Evolutionary conservation across 2,113 vertebrate genomes (phyloP), one percentile per base, ranked within the genome.

Genomic region (Myxocyprinus asiaticus): DNA sequence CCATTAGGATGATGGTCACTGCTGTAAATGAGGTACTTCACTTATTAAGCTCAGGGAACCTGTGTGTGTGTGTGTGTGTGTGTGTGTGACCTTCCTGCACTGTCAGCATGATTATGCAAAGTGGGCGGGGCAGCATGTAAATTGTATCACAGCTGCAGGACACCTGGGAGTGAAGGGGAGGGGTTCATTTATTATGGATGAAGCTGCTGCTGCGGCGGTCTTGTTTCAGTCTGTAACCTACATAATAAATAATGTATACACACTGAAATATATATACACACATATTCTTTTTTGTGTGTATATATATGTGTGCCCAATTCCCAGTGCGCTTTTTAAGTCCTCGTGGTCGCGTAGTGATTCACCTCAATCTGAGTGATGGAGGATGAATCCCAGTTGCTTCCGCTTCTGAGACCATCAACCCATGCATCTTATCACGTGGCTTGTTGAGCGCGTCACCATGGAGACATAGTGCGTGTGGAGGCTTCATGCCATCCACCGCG

Each of bases 181-280:
- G 64, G 45, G 81, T 86, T 88, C 83, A 90, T 92, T 87, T 89
- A 92, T 94, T 89, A 92, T 88, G 65, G 85, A 90, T 78, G 66
- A 79, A 50, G 72, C 61, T 56, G 78, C 66, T 78, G 47, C 47
- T 76, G 65, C 58, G 14, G 59, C 10, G 5, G 5, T 71, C 51
- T 56, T 4, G 4, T 44, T 56, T 56, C 4, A 43, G 50, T 53
- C 67, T 5, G 11, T 69, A 69, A n/a, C 22, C 50, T 56, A 56
- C 55, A 56, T 2, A 56, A 56, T 5, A 56, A n/a, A 56, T 7
- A 1, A 56, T 56, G 9, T 14, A n/a, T 6, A 7, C 14, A 12
- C 14, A 7, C 55, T n/a, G 2, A 12, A 5, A 5, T 12, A 11
- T 56, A 14, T 9, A 56, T 56, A 14, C 6, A 56, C 1, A 56